Conservation (phyloP, 2,888 invertebrate species). For the Drosophila aldrichi region DNA sequence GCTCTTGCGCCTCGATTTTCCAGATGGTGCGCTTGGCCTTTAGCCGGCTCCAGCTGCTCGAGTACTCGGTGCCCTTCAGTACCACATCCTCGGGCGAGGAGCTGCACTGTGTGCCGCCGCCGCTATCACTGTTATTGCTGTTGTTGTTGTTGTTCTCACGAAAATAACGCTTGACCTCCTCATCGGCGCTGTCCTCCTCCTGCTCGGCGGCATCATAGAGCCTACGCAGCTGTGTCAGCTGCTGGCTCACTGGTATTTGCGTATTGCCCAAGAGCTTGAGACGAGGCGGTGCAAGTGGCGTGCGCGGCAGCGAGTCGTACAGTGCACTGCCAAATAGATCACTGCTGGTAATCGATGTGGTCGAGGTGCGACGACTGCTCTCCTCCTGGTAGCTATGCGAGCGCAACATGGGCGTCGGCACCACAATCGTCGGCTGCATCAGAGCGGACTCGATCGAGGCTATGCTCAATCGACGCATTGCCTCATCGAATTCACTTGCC, state of each 20-base stretch:
- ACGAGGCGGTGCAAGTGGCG: conserved; percentile 82
- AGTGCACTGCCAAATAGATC: conserved; percentile 60
- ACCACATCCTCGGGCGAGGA: conserved; percentile 80
- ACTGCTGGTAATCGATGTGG: conserved; percentile 64
- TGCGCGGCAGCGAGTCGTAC: conserved; percentile 66
- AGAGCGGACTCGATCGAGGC: conserved; percentile 80
- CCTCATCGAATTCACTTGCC: conserved; percentile 85
- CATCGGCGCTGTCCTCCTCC: conserved; percentile 87
- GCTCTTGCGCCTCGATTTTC: conserved; percentile 76
- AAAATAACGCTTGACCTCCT: conserved; percentile 88
- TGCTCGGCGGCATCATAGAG: conserved; percentile 84
- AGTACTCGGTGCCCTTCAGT: conserved; percentile 66
- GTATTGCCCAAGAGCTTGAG: conserved; percentile 82
- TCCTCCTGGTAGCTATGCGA: conserved; percentile 81
- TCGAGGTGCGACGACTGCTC: conserved; percentile 60
- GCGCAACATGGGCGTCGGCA: conserved; percentile 76
- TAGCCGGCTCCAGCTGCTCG: conserved; percentile 87
- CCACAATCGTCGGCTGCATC: conserved; percentile 71
- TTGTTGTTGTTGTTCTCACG: conserved; percentile 72
- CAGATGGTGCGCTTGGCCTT: conserved; percentile 85
- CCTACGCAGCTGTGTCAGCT: conserved; percentile 82
- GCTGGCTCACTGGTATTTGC: conserved; percentile 82
- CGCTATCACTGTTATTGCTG: conserved; percentile 74
- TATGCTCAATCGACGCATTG: conserved; percentile 84
- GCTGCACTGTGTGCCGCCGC: conserved; percentile 80